A percentile compares a stretch with the other conserved stretches of the same genome.
phyloP scores from a whole-genome alignment of 2,113 vertebrate species.

The Himantopus leucocephalus region DNA sequence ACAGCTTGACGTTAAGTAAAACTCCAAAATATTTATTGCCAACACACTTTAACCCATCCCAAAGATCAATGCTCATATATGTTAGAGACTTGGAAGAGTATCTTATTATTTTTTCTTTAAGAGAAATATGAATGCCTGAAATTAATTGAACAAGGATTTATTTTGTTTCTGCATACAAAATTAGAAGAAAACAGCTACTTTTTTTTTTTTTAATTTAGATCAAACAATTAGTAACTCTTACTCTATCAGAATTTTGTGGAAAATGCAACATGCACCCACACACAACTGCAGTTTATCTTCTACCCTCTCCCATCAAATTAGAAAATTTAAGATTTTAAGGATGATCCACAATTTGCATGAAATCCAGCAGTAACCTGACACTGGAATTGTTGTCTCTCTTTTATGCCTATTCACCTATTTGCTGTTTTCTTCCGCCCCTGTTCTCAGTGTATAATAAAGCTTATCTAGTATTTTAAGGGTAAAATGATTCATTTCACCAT shows the following conservation, averaged over 20 bases:
- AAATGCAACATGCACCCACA: background rate
- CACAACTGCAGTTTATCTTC: background rate
- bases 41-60: background rate
- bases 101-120: background rate
- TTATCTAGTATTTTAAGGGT: constrained; percentile 34
- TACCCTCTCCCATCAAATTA: background rate
- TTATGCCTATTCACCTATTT: background rate
- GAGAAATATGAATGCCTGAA: constrained; percentile 54
- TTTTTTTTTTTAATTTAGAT: constrained; percentile 3
- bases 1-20: background rate
- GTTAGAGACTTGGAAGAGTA: background rate
- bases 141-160: constrained; percentile 55
- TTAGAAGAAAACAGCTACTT: constrained; percentile 19
- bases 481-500: constrained; percentile 22
- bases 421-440: background rate
- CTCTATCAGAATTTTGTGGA: constrained; percentile 45
- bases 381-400: constrained; percentile 11
- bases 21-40: background rate
- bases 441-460: constrained; percentile 41
- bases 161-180: constrained; percentile 66
- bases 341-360: constrained; percentile 1
- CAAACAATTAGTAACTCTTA: constrained; percentile 16
- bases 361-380: constrained; percentile 39
- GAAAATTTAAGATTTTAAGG: constrained; percentile 32
- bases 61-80: background rate